Base-by-base conservation (phyloP, 1,140 invertebrate genomes). In the Eumaeus atala region DNA sequence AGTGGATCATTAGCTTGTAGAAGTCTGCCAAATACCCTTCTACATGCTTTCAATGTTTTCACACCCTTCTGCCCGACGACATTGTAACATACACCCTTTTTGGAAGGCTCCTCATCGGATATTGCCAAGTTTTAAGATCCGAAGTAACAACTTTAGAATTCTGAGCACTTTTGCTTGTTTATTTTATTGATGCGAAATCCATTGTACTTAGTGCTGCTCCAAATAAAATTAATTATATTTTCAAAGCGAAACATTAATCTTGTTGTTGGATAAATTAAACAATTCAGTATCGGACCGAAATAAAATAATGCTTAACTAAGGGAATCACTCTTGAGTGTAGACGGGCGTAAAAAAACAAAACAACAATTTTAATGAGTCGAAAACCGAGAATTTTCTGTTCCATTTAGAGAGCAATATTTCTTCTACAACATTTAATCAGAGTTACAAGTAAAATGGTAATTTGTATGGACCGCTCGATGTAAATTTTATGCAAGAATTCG, bases 351-450 rank as follows among this genome's bases (percentile, higher is more conserved):
- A 81, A 79, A 76, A 80, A 78, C 72, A 81, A 79, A 84, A 82
- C 77, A 81, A 77, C 77, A 82, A 82, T 84, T 84, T 82, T 84
- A 86, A 86, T 82, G 78, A 84, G 74, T 81, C 80, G 68, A 79
- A 82, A 86, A 81, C 77, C 78, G 71, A 74, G 74, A 81, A 84
- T 83, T 84, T 84, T 85, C 83, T 77, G 70, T 79, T 73, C 73
- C 78, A 84, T 86, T 86, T 83, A 72, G 77, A 76, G 70, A 74
- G 77, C 83, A 86, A 84, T 86, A 84, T 86, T 86, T 87, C 84
- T 87, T 87, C 83, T 87, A 84, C 74, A 82, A 84, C 83, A 86
- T 86, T 86, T 84, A 86, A 86, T 86, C 80, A 86, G 80, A 84
- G 79, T 77, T 82, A 84, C 80, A 83, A 81, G 77, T 75, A 77